Conservation (phyloP, 2,797 vertebrate genomes). For the Decapterus maruadsi region DNA sequence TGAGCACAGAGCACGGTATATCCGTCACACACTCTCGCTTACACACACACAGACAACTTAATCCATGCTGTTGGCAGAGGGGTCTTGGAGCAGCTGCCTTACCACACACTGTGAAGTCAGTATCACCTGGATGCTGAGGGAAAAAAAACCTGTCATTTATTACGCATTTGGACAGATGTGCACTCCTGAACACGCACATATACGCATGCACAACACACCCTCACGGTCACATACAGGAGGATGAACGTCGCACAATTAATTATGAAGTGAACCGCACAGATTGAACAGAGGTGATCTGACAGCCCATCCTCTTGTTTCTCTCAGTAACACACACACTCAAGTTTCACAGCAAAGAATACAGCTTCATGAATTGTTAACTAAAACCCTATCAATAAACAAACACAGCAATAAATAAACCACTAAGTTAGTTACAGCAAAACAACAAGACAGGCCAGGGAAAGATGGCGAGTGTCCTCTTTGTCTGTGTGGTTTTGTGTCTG, state of each 20-base stretch:
- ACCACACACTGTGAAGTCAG: constrained; percentile 39
- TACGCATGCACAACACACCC: background rate
- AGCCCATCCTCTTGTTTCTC: constrained; percentile 39
- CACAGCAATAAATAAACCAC: constrained; percentile 78
- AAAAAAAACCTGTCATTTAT: constrained; percentile 49
- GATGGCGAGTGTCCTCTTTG: constrained; percentile 45
- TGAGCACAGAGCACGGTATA: constrained; percentile 47
- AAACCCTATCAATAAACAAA: constrained; percentile 78
- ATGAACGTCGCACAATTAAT: constrained; percentile 57
- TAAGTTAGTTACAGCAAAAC: constrained; percentile 70
- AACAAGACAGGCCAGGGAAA: constrained; percentile 41
- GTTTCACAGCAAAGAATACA: constrained; percentile 59
- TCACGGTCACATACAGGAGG: constrained; percentile 5
- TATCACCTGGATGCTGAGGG: constrained; percentile 59
- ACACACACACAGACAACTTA: constrained; percentile 44
- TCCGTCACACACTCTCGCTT: constrained; percentile 41
- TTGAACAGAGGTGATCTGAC: constrained; percentile 60
- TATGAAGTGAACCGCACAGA: constrained; percentile 48
- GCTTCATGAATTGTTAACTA: constrained; percentile 70
- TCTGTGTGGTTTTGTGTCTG: constrained; percentile 65
- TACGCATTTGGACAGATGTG: constrained; percentile 43
- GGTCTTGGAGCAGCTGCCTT: constrained; percentile 52
- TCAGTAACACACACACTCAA: constrained; percentile 48
- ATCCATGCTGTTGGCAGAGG: constrained; percentile 57
- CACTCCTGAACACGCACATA: constrained; percentile 7